Evolutionary conservation across 2,113 vertebrate species (phyloP), one percentile per base, ranked within the genome.

Genomic region (Melanostigma gelatinosum): DNA sequence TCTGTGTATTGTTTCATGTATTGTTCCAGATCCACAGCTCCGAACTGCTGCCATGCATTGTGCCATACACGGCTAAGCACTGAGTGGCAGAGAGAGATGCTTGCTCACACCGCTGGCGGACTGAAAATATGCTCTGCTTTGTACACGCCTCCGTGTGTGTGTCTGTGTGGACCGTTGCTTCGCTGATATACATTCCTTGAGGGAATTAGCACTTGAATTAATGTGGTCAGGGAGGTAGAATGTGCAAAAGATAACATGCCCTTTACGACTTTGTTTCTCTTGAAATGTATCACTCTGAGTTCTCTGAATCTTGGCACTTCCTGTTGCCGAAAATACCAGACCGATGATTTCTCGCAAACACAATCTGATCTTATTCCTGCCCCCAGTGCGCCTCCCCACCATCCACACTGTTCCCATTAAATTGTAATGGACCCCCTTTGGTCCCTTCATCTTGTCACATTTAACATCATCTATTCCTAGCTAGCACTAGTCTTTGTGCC

Each of bases 381-480:
- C 70, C 73, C 68, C 22, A 46, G 65, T 69, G 52, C 8, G 42
- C 50, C 84, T 77, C 48, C 50, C 67, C 38, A 72, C 68, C 81
- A n/a, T 38, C 70, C 24, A 71, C 77, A 81, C 60, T 69, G 73
- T 83, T 82, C 63, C 63, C 67, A 91, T 91, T 91, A 92, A 85
- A 82, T 85, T 89, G 90, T 91, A 91, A 91, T 91, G 79, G 82
- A 79, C 40, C 76, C 68, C 83, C 66, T 89, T 83, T 69, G 71
- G 75, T 88, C 83, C 65, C 82, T 85, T 82, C 84, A 84, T 85
- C 84, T 87, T 82, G 77, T 85, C 87, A 91, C 88, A 88, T 83
- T 86, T 78, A 89, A 83, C 85, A 86, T 88, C 40, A 85, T 84
- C 79, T 83, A 65, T 89, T 87, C 80, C 76, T 20, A 57, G 65